Evolutionary conservation across 2,888 invertebrate species (phyloP), one percentile per base, ranked within the genome.

Genomic region (Leptothorax acervorum): DNA sequence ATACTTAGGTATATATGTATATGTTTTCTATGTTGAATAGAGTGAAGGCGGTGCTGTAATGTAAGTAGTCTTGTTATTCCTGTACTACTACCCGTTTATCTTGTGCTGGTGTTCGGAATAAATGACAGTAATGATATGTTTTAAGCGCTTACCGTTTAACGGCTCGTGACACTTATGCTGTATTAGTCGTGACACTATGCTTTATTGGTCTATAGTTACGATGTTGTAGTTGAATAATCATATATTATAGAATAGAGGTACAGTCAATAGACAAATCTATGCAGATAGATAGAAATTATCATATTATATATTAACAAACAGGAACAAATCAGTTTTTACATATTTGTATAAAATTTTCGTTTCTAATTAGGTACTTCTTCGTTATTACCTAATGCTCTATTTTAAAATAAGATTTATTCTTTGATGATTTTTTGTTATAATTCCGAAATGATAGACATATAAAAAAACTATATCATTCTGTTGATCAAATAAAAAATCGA

Each of bases 91-190:
- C 6, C 11, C 11, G 15, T 23, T 71, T 55, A 71, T 71, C 15
- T 55, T 55, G 15, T 71, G 39, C 12, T 15, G 35, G 35, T 70
- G 35, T 23, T 42, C 15, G n/a, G 9, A 71, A 53, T 53, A 71
- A 6, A 53, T 11, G 55, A 55, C 39, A 55, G 23, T 55, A 71
- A 71, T 71, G 23, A 71, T 71, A 39, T 71, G 55, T 71, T 55
- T 71, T 71, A 35, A 53, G 55, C 23, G 70, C 4, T 71, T 70
- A 70, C 51, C 11, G n/a, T 70, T 53, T 53, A 53, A 71, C 9
- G 3, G 39, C 9, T 55, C 15, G 15, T 39, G 23, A 71, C 39
- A 23, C 15, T 71, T 71, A 71, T 35, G n/a, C 4, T 15, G 31
- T 35, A 5, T 35, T 35, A 35, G 35, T 35, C 6, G 6, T 35